Evolutionary conservation across 2,888 invertebrate species (phyloP).

Genomic region (Hypercompe scribonia): DNA sequence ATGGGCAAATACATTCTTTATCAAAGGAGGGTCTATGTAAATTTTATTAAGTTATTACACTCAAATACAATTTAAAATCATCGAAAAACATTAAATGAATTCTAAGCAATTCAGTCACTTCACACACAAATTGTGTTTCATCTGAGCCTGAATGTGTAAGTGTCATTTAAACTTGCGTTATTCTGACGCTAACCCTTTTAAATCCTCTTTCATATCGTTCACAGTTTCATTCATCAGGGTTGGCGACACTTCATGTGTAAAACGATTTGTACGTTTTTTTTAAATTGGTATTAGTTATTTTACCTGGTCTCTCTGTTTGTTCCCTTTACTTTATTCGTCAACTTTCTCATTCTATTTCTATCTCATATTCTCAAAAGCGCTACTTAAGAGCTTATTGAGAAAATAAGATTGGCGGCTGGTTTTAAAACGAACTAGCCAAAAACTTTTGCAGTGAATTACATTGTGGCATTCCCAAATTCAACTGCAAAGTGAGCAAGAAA

Average conservation of each 20-base stretch:
- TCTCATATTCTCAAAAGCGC: not conserved
- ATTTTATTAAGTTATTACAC: not conserved
- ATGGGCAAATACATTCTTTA: too few relatives aligned
- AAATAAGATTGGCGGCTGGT: too few relatives aligned
- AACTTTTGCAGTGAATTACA: not conserved
- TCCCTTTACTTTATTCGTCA: not conserved
- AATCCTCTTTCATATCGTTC: not conserved
- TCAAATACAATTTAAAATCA: not conserved
- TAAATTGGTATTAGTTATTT: not conserved
- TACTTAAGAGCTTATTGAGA: not conserved
- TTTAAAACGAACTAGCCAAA: too few relatives aligned
- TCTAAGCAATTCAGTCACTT: not conserved
- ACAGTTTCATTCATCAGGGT: not conserved
- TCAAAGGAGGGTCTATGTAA: too few relatives aligned
- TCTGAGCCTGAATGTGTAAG: not conserved
- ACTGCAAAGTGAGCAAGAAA: not conserved
- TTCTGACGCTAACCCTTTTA: not conserved
- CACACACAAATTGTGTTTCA: not conserved
- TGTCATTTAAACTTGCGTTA: conserved; percentile 1
- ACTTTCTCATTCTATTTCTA: not conserved
- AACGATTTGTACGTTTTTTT: not conserved
- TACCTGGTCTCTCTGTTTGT: not conserved
- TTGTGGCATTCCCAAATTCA: not conserved
- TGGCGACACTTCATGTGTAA: not conserved
- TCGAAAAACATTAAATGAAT: not conserved